A percentile compares a stretch with the other conserved stretches of the same genome.
These are phyloP conservation scores for Oscheius sp. DNA, from an alignment of 2,888 invertebrate genomes.

Conservation along the genomic window DNA sequence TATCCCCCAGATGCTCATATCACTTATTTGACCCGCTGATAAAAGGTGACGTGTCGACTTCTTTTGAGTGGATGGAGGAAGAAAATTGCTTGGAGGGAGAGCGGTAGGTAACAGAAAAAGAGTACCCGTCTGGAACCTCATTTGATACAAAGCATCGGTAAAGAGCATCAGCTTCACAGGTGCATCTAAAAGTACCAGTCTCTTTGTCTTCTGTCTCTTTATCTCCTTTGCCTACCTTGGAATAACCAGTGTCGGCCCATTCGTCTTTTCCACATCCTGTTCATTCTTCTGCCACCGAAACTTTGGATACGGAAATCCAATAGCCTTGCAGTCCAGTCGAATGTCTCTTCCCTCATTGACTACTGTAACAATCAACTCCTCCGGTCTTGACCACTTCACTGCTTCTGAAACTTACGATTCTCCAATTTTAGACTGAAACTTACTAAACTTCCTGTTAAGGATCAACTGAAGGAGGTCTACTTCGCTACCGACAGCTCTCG, in stretches of 20 bases:
- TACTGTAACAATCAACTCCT: slow-evolving; percentile 52
- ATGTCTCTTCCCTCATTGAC: slow-evolving; percentile 49
- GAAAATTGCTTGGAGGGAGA: slow-evolving; percentile 52
- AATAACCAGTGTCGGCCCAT: slow-evolving; percentile 44
- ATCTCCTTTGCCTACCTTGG: slow-evolving; percentile 42
- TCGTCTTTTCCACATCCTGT: slow-evolving; percentile 41
- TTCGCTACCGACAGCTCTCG: slow-evolving; percentile 51
- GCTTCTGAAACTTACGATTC: slow-evolving; percentile 41
- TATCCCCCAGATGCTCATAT: slow-evolving; percentile 24
- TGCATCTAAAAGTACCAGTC: slow-evolving; percentile 39
- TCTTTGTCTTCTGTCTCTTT: too few species aligned
- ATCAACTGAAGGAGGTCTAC: slow-evolving; percentile 68
- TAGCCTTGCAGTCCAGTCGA: slow-evolving; percentile 70
- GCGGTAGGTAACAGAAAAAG: slow-evolving; percentile 47
- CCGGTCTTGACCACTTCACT: slow-evolving; percentile 55
- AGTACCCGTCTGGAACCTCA: slow-evolving; percentile 47
- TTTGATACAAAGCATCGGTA: slow-evolving; percentile 50
- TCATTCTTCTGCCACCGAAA: slow-evolving; percentile 73
- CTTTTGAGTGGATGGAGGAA: slow-evolving; percentile 59
- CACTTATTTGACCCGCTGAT: slow-evolving; percentile 50
- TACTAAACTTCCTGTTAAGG: slow-evolving; percentile 68
- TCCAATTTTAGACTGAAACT: slow-evolving; percentile 38
- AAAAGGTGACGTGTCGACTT: slow-evolving; percentile 57
- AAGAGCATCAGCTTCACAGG: slow-evolving; percentile 42
- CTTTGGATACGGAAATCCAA: slow-evolving; percentile 74